Base-by-base conservation (phyloP, 2,113 vertebrate species). In the Pelvicachromis taeniatus region DNA sequence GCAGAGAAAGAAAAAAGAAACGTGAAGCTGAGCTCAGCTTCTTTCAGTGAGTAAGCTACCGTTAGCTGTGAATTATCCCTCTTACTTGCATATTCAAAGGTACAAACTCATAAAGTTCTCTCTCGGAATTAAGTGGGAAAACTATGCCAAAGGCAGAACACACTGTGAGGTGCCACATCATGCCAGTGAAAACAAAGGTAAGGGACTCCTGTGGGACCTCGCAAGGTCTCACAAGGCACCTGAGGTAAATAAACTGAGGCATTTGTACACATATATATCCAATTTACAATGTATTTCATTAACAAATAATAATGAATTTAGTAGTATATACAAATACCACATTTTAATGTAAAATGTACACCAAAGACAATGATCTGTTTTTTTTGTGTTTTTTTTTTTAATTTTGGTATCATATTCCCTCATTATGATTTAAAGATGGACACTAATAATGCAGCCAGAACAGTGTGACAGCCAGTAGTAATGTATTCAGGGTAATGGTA, bases 1-100 rank as follows among this genome's bases (percentile, higher is more conserved):
- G 82, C 40, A 77, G 78, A 65, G 40, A 81, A 42, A 82, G 19
- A 78, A 53, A 70, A 42, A 77, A n/a, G 42, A 38, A 53, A 63
- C 55, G 53, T 9, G 54, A 79, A 9, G 80, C 85, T 89, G 86
- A 92, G 82, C 85, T 87, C 82, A 87, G 82, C 82, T 77, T 59
- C 42, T 83, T 85, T 48, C 16, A 63, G 78, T 35, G 38, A 26
- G 16, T 38, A 58, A 13, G 65, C 45, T 31, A 63, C 70, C 1
- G 17, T 75, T 75, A 77, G 42, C 59, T 80, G 61, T 26, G 81
- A 82, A 79, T 87, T 82, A 70, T 86, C 11, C 12, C 40, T 65
- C 42, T 85, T 45, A 55, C 38, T 83, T 23, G 40, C 77, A 45
- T 40, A 84, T 82, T 45, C 50, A 61, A 79, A 59, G 33, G 42